Percentiles rank a stretch among this genome's conserved stretches.
These are phyloP conservation scores for Orestias chungarensis DNA, from an alignment of 2,797 vertebrate species.

Conservation along the genomic window DNA sequence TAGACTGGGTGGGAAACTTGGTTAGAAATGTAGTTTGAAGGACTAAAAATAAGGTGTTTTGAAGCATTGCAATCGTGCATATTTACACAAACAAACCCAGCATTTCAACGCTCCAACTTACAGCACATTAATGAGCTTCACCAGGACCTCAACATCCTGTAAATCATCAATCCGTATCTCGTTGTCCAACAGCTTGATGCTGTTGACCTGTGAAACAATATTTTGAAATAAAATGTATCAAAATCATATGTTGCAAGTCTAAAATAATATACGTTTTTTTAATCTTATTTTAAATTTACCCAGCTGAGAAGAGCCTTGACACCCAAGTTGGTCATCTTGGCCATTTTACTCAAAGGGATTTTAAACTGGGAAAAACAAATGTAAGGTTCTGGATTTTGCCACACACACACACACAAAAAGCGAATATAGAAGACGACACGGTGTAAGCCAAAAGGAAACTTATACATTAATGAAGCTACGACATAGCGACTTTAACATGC, in stretches of 20 bases:
- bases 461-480: not conserved
- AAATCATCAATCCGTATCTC: conserved; percentile 75
- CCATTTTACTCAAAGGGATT: conserved; percentile 37
- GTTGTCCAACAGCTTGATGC: conserved; percentile 71
- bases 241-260: not conserved
- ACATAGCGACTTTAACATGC: not conserved
- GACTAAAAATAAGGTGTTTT: not conserved
- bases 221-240: not conserved
- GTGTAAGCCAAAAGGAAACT: not conserved
- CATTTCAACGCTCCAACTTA: conserved; percentile 74
- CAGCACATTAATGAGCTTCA: conserved; percentile 84
- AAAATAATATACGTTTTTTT: too few relatives aligned
- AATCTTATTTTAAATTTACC: conserved; percentile 46
- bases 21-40: not conserved
- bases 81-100: not conserved
- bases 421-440: not conserved
- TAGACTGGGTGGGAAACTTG: not conserved
- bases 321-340: conserved; percentile 57
- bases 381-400: not conserved
- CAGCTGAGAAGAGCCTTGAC: conserved; percentile 69
- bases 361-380: conserved; percentile 24
- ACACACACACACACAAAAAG: too few relatives aligned
- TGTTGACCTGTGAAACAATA: conserved; percentile 81
- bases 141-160: conserved; percentile 82
- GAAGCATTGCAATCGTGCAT: not conserved